Percentiles rank a stretch among this genome's conserved stretches.
Evolutionary conservation across 2,888 invertebrate genomes (phyloP).

Genomic region (Oscheius sp.): DNA sequence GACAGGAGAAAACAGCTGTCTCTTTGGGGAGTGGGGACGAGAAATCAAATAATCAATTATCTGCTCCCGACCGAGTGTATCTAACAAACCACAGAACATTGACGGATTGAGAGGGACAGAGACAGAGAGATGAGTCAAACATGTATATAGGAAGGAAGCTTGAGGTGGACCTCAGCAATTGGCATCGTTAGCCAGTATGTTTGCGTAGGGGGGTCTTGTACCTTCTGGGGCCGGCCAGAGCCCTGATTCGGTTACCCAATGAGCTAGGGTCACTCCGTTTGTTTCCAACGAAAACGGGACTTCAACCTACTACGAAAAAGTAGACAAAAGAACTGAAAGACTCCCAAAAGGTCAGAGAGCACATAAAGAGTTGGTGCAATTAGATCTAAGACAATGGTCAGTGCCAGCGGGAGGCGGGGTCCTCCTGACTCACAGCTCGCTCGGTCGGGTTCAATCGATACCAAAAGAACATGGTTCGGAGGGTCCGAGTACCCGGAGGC

Average conservation of each 20-base stretch:
- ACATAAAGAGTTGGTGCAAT: slow-evolving; percentile 14
- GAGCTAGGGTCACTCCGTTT: not conserved
- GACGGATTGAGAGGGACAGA: not conserved
- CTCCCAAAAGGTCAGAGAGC: slow-evolving; percentile 4
- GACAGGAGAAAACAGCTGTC: not conserved
- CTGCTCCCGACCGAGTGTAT: not conserved
- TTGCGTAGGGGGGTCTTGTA: slow-evolving; percentile 18
- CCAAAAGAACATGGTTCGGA: not conserved
- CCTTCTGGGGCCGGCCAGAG: not conserved
- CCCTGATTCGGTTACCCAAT: slow-evolving; percentile 27
- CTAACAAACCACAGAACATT: not conserved
- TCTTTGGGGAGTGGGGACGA: not conserved
- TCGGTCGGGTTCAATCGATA: slow-evolving; percentile 19
- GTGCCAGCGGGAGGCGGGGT: slow-evolving; percentile 12
- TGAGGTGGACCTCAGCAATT: slow-evolving; percentile 16
- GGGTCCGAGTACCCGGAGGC: too few relatives aligned
- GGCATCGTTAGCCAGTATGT: slow-evolving; percentile 28
- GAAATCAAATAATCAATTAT: slow-evolving; percentile 11
- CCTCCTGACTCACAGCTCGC: slow-evolving; percentile 9
- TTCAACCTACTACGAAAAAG: not conserved
- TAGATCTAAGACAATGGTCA: slow-evolving; percentile 17
- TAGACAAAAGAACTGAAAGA: slow-evolving; percentile 7
- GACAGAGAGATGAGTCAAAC: not conserved
- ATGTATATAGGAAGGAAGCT: slow-evolving; percentile 1
- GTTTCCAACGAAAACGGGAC: not conserved